Conservation (phyloP, 2,113 vertebrate species). For the Gorsachius goisagi region DNA sequence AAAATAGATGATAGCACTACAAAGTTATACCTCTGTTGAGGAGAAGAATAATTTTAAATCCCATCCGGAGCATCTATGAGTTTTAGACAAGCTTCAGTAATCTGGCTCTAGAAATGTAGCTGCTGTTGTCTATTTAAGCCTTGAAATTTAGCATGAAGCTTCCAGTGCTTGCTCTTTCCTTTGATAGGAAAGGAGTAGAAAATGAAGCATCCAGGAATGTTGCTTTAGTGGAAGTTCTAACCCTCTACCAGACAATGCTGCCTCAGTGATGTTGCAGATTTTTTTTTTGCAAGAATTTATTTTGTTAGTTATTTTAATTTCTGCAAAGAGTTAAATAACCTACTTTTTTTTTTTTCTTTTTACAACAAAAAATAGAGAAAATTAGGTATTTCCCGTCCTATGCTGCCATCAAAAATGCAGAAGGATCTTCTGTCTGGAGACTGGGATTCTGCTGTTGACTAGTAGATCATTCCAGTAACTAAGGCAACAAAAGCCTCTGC, state of each 20-base stretch:
- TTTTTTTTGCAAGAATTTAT: neutral
- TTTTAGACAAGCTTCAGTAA: neutral
- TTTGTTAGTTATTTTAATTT: neutral
- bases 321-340: neutral
- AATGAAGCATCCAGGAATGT: neutral
- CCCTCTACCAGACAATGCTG: neutral
- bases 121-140: neutral
- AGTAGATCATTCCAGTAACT: conserved; percentile 17
- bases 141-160: neutral
- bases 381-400: neutral
- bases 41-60: neutral
- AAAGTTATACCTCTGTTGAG: neutral
- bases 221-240: neutral
- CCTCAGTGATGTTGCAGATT: neutral
- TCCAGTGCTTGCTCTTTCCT: neutral
- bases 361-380: neutral
- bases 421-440: neutral
- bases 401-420: neutral
- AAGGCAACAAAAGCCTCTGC: conserved; percentile 41
- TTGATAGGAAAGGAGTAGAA: neutral
- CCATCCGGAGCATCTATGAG: neutral
- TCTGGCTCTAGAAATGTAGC: neutral
- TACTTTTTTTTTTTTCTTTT: neutral
- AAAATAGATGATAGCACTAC: neutral
- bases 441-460: conserved; percentile 38